These are phyloP conservation scores for Odontomachus brunneus DNA, from an alignment of 1,140 invertebrate species.

Conservation along the genomic window DNA sequence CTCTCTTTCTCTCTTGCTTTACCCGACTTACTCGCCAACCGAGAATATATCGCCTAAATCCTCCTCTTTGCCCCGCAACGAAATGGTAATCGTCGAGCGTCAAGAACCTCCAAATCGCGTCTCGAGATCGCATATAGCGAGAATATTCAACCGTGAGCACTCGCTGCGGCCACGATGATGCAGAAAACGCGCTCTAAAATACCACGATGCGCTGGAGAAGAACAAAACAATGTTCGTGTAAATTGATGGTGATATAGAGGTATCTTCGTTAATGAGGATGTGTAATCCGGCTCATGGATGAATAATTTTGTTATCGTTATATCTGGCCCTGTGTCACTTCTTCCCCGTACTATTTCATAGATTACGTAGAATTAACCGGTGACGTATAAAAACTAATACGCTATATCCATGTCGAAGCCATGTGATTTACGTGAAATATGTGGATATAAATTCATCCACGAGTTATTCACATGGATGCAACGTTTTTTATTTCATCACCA, in stretches of 20 bases:
- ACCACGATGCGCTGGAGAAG: neutral
- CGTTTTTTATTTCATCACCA: too few relatives aligned
- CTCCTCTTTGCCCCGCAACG: constrained; percentile 10
- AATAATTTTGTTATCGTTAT: neutral
- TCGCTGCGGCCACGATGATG: neutral
- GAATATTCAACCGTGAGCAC: neutral
- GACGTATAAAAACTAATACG: too few relatives aligned
- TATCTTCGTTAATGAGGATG: neutral
- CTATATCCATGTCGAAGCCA: too few relatives aligned
- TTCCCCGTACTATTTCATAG: neutral
- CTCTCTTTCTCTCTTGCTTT: neutral
- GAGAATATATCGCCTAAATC: constrained; percentile 38
- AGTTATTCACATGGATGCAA: too few relatives aligned
- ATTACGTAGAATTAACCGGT: neutral
- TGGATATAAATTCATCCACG: too few relatives aligned
- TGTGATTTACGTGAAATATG: too few relatives aligned
- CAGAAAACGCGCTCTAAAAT: neutral
- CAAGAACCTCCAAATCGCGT: constrained; percentile 25
- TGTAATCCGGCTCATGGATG: neutral
- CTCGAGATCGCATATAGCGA: neutral
- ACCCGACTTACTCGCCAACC: constrained; percentile 16
- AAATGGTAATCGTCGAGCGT: constrained; percentile 32
- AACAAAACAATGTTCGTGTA: neutral
- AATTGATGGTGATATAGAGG: neutral
- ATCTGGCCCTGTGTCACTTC: neutral